Base-by-base conservation (phyloP, 2,888 invertebrate genomes). In the Watsonalla cultraria region DNA sequence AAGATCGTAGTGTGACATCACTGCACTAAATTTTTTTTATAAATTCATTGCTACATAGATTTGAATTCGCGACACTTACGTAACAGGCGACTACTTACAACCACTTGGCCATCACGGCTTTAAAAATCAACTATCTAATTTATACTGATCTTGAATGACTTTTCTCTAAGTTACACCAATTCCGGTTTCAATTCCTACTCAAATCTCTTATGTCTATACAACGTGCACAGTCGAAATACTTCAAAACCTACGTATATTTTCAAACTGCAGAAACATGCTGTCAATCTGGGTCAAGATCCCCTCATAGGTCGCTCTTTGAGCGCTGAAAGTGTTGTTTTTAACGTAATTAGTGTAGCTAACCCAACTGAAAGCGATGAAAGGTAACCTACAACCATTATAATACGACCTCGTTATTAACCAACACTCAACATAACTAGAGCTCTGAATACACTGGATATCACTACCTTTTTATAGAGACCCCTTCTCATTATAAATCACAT, bases 301-400 rank as follows among this genome's bases (percentile, higher is more conserved):
- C 63, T 66, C 69, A 65, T 61, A 57, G 65, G 68, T 59, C 65
- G 64, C 61, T 65, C 68, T 74, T 77, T 76, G 68, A 74, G 68
- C 68, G 68, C 66, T 68, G 71, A 79, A 74, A 81, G 76, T 79
- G 80, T 79, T 82, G 81, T 80, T 83, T 84, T 84, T 80, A 80
- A 85, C 78, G 73, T 86, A 86, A 86, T 87, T 87, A 86, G 80
- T 80, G 83, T 77, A 66, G 72, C 78, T 72, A 74, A 76, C 74
- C 72, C 69, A 76, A 78, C 79, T 77, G 76, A 65, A 68, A 59
- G 55, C 62, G 66, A 64, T 71, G 66, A 66, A 76, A 74, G 66
- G 69, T 65, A 66, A 62, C 64, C 53, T 55, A 54, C 14, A 46
- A 33, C 80, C 69, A 71, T 33, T 54, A 33, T 66, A 58, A 59